These are phyloP conservation scores for Acanthurus tractus DNA, from an alignment of 2,797 vertebrate genomes.

Conservation along the genomic window DNA sequence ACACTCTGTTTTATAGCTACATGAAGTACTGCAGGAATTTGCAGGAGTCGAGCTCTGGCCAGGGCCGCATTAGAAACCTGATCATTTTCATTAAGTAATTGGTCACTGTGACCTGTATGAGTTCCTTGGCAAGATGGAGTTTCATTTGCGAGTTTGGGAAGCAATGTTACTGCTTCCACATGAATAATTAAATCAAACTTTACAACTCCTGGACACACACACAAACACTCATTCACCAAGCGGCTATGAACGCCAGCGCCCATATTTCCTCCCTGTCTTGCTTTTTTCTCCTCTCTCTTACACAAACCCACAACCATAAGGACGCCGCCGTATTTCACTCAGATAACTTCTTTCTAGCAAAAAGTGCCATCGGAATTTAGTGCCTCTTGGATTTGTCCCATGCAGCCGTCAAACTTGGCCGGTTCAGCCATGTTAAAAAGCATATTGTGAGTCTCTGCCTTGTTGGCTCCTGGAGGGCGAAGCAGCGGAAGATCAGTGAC, in stretches of 20 bases:
- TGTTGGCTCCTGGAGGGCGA: constrained; percentile 36
- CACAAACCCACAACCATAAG: background rate
- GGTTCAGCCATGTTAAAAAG: constrained; percentile 38
- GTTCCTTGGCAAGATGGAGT: constrained; percentile 80
- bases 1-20: constrained; percentile 73
- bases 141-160: constrained; percentile 83
- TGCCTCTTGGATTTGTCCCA: constrained; percentile 50
- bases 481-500: constrained; percentile 61
- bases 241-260: constrained; percentile 7
- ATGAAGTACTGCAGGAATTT: constrained; percentile 62
- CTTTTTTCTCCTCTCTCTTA: background rate
- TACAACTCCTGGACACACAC: constrained; percentile 72
- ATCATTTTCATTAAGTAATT: constrained; percentile 88
- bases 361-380: constrained; percentile 45
- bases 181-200: constrained; percentile 84
- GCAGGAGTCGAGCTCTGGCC: constrained; percentile 49
- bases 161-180: constrained; percentile 79
- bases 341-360: constrained; percentile 40
- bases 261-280: constrained; percentile 36
- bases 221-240: constrained; percentile 56
- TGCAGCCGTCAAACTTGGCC: constrained; percentile 49
- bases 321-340: constrained; percentile 23
- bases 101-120: constrained; percentile 77
- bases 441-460: constrained; percentile 44
- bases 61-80: constrained; percentile 77